Base-by-base conservation (phyloP, 2,797 vertebrate species). In the Luscinia luscinia region DNA sequence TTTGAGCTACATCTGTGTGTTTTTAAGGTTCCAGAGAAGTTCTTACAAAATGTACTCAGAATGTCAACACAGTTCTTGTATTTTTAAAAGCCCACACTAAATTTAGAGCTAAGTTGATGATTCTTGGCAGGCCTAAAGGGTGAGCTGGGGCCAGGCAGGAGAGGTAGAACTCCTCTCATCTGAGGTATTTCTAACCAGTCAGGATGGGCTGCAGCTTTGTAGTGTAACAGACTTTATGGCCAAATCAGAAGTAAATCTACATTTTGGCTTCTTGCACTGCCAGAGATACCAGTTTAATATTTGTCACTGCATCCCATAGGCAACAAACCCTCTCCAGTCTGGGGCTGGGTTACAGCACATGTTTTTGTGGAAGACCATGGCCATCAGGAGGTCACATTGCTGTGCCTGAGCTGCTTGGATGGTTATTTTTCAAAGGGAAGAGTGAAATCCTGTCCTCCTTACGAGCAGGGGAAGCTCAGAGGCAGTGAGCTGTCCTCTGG, bases 61-160 rank as follows among this genome's bases (percentile, higher is more conserved):
- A 36, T 70, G 34, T 87, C 80, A 79, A 59, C 64, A 26, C 48
- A 36, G 15, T n/a, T 91, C 59, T 86, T 88, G 17, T 13, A 21
- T 86, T 88, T 94, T 91, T 64, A 83, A 94, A 92, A 92, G 46
- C n/a, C 81, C 12, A 1, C 24, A 21, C 82, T 89, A 91, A 83
- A 85, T 85, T 87, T 91, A 87, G 84, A 41, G 15, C 34, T 73
- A 23, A 86, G 51, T 28, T 82, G 75, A 63, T 82, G 43, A 21
- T 90, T 58, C 49, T 93, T 96, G 92, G 81, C 93, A 92, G 55
- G n/a, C 57, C 57, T 49, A 1, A 80, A 32, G 38, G 52, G 23
- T 87, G 86, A 84, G 21, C 5, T 72, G 38, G 61, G 75, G 81
- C 83, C 92, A 87, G 67, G 38, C 67, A 63, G 63, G 74, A 90